Evolutionary conservation across 1,140 invertebrate species (phyloP), one percentile per base, ranked within the genome.

Genomic region (Micrasema minimum): DNA sequence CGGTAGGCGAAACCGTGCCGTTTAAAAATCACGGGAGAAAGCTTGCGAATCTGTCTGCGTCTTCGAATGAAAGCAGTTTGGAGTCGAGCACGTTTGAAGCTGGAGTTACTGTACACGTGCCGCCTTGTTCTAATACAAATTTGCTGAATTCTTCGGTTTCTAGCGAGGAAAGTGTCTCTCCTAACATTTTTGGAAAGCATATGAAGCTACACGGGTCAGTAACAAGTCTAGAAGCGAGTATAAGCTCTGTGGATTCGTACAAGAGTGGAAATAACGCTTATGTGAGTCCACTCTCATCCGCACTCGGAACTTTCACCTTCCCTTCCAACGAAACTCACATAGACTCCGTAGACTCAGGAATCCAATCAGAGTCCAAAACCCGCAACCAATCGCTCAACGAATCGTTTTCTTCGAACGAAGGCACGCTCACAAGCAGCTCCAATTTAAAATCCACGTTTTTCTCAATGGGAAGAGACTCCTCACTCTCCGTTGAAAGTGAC

Each of bases 151-250:
- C 79, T 61, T 84, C 83, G 0, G 77, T 85, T 12, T 84, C 83
- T 64, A 84, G 83, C 0, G 84, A 82, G 35, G 83, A 85, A 37
- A 85, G 83, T 51, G 83, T 84, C 0, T 85, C 83, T 0, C 83
- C 83, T 0, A 82, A 82, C 20, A 82, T 83, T 59, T 84, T 84
- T 71, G 82, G 82, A 0, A 82, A 80, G 51, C 78, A 77, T 20
- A 82, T 81, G 71, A 81, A 82, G 55, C 79, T 84, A 16, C 81
- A 84, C 51, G 83, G 80, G 11, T 85, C 83, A 0, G 59, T 85
- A 1, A 84, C 83, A 0, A 85, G 83, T 75, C 76, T 85, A 31
- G 83, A 85, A 75, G 83, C 82, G 0, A 84, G 83, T 68, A 80
- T 84, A 9, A 84, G 82, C 62, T 84, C 83, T 0, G 70, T 83